Evolutionary conservation across 2,888 invertebrate species (phyloP).

Genomic region (Drosophila robusta): DNA sequence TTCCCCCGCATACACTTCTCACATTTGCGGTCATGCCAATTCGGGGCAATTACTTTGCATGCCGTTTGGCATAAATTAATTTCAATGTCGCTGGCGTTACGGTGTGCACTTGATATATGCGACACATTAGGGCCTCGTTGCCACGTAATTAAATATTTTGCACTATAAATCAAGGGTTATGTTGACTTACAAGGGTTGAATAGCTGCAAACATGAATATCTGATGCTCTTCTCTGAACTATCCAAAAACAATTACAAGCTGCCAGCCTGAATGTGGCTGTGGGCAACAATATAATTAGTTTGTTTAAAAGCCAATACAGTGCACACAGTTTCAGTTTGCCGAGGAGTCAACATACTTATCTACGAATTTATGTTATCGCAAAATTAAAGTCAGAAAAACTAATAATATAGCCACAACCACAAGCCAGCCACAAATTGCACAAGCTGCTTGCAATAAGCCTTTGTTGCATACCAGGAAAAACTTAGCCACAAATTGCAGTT

Average conservation of each 20-base stretch:
- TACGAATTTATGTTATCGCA: not conserved
- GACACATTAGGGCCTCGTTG: slow-evolving; percentile 59
- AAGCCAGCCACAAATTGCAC: slow-evolving; percentile 31
- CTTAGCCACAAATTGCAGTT: slow-evolving; percentile 25
- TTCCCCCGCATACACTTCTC: not conserved
- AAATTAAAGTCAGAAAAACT: not conserved
- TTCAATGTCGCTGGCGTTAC: slow-evolving; percentile 42
- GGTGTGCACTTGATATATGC: slow-evolving; percentile 64
- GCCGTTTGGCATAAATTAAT: slow-evolving; percentile 76
- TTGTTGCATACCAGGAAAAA: slow-evolving; percentile 1
- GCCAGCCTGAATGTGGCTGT: slow-evolving; percentile 3
- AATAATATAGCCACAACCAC: not conserved
- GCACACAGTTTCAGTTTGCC: too few species aligned
- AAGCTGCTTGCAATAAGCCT: slow-evolving; percentile 14
- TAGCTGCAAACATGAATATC: slow-evolving; percentile 3
- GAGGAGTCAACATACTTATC: too few species aligned
- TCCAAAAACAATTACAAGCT: not conserved
- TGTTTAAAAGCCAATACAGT: not conserved
- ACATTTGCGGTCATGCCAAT: slow-evolving; percentile 66
- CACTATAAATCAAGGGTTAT: slow-evolving; percentile 47
- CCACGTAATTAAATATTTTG: slow-evolving; percentile 67
- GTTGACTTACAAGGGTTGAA: slow-evolving; percentile 25
- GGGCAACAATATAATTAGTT: not conserved
- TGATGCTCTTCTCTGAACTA: slow-evolving; percentile 1
- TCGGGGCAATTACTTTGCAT: slow-evolving; percentile 69